phyloP scores from a whole-genome alignment of 2,888 invertebrate genomes.

The Himalopsyche tibetana region DNA sequence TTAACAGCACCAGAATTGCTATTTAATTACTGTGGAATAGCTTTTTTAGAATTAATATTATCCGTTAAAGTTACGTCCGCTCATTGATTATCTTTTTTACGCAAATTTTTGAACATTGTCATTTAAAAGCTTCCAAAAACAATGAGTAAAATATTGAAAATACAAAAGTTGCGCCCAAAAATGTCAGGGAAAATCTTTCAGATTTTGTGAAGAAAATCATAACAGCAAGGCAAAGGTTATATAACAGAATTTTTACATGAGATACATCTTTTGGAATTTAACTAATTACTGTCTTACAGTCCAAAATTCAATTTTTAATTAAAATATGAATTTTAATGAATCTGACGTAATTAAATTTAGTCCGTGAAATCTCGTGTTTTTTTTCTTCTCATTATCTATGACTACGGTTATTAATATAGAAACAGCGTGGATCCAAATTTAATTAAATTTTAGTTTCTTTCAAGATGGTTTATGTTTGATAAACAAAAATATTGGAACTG shows the following conservation, averaged over 20 bases:
- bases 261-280: not conserved
- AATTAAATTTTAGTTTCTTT: not conserved
- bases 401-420: not conserved
- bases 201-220: not conserved
- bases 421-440: not conserved
- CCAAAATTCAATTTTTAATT: slow-evolving; percentile 4
- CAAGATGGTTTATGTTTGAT: not conserved
- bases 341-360: not conserved
- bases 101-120: too few relatives aligned
- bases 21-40: too few relatives aligned
- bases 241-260: not conserved
- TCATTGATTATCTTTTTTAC: too few relatives aligned
- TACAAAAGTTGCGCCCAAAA: not conserved
- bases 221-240: not conserved
- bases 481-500: not conserved
- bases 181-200: not conserved
- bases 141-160: too few relatives aligned
- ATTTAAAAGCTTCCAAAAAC: too few relatives aligned
- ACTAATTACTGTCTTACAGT: not conserved
- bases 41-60: too few relatives aligned
- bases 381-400: not conserved
- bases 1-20: too few relatives aligned
- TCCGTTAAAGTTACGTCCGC: too few relatives aligned
- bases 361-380: not conserved
- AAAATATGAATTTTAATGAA: slow-evolving; percentile 11